Base-by-base conservation (phyloP, 2,888 invertebrate genomes). In the Drosophila setosimentum region DNA sequence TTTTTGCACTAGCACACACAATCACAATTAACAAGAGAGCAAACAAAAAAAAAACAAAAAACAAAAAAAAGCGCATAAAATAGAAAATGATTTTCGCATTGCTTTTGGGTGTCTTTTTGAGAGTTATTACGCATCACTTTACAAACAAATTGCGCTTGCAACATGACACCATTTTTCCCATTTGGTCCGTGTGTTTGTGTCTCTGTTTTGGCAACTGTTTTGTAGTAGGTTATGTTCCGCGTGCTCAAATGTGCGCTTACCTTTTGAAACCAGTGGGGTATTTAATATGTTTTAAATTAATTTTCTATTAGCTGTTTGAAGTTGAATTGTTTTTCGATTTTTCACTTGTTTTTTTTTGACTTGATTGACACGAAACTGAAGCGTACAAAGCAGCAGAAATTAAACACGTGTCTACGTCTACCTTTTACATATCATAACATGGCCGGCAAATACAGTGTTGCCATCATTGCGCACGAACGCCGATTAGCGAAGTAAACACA, bases 331-430 rank as follows among this genome's bases (percentile, higher is more conserved):
- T 74, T 78, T 62, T 64, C 58, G 63, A 54, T 62, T 80, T 73
- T 88, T 78, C 66, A 63, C 62, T 60, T 35, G 0, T 58, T 79
- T 69, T 69, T 68, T 51, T 66, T 69, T 68, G 49, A 62, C 37
- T 70, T 74, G n/a, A 49, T 67, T 81, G 62, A 70, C 55, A 66
- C 70, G 48, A 69, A 67, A 55, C 55, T 73, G 33, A 32, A 69
- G 68, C 58, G 69, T 62, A 58, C 53, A 77, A 76, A 45, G 71
- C 78, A 80, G 71, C 76, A 77, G 86, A 72, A 86, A 83, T 92
- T 92, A 92, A 92, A 92, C 92, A 92, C 92, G 92, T 92, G 92
- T 92, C 92, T 89, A 88, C 80, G 88, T 82, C 86, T 78, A 84
- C 80, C 82, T 91, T 91, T 84, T 86, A 78, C 82, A 83, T 89